Evolutionary conservation across 2,113 vertebrate genomes (phyloP).

Genomic region (Xenopus borealis): DNA sequence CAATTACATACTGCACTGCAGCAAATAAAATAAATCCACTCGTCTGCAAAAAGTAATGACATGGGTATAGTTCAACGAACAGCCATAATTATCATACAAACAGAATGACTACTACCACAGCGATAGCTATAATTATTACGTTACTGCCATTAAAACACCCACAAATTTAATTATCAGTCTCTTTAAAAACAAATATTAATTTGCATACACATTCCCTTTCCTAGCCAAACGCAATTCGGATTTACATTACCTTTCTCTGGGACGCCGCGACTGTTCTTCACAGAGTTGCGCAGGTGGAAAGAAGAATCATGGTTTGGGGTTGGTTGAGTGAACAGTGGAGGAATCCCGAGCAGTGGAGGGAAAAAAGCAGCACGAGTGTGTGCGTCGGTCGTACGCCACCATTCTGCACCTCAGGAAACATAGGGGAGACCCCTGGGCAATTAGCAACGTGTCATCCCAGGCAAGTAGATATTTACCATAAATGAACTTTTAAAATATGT

Average conservation of each 20-base stretch:
- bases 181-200: not conserved
- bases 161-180: not conserved
- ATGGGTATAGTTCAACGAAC: conserved; percentile 31
- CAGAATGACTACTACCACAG: conserved; percentile 1
- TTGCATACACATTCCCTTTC: not conserved
- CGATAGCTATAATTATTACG: conserved; percentile 19
- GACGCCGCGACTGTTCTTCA: conserved; percentile 76
- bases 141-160: conserved; percentile 13
- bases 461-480: too few species aligned
- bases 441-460: not conserved
- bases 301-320: conserved; percentile 74
- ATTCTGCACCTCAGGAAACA: conserved; percentile 69
- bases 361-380: conserved; percentile 78
- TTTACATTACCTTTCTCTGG: conserved; percentile 79
- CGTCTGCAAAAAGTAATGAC: conserved; percentile 30
- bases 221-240: too few species aligned
- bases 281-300: conserved; percentile 71
- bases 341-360: conserved; percentile 79
- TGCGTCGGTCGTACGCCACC: conserved; percentile 78
- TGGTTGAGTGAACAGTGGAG: conserved; percentile 77
- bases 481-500: too few species aligned
- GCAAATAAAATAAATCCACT: conserved; percentile 18
- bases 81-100: conserved; percentile 8
- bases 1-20: conserved; percentile 11
- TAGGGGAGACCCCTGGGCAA: not conserved